Percentiles rank a stretch among this genome's conserved stretches.
These are phyloP conservation scores for Ceyx melanurus DNA, from an alignment of 2,113 vertebrate species.

Conservation along the genomic window DNA sequence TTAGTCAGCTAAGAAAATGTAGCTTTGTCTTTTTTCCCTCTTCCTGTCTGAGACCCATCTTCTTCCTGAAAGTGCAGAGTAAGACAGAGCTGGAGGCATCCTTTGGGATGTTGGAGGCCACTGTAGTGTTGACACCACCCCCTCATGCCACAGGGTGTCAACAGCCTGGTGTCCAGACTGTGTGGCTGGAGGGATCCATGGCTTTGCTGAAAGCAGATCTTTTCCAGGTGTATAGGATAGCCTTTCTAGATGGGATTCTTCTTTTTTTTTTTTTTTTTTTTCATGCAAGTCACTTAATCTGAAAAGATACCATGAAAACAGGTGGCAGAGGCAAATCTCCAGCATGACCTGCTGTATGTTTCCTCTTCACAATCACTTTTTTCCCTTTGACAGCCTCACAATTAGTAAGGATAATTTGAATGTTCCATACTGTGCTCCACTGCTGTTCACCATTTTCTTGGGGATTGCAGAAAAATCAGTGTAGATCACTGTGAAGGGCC, in stretches of 20 bases:
- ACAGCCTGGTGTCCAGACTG: neutral
- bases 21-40: neutral
- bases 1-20: neutral
- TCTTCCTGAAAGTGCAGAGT: neutral
- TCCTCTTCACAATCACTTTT: neutral
- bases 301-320: neutral
- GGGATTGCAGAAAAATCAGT: neutral
- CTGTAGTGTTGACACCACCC: neutral
- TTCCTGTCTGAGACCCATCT: neutral
- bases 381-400: neutral
- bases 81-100: neutral
- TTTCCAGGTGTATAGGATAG: neutral
- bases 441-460: neutral
- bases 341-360: neutral
- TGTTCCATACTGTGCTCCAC: neutral
- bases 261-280: neutral
- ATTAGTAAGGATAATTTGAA: neutral
- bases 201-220: neutral
- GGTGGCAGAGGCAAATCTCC: neutral
- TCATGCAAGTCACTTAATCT: neutral
- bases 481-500: neutral
- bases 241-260: neutral
- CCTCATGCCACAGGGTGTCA: neutral
- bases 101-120: neutral
- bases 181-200: neutral